Conservation (phyloP, 1,140 invertebrate genomes). For the Bombus huntii region DNA sequence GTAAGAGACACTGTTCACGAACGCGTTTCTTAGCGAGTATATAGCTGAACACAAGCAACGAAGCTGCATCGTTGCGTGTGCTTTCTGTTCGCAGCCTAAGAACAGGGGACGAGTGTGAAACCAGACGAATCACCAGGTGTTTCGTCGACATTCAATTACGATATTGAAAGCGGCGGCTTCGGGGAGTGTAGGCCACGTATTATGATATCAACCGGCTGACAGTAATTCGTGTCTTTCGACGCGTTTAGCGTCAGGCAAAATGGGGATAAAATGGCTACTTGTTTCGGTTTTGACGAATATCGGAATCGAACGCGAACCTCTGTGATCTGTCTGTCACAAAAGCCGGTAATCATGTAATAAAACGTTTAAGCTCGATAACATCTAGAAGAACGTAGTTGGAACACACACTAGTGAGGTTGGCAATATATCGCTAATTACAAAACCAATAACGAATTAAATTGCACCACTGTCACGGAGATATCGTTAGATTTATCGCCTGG, state of each 20-base stretch:
- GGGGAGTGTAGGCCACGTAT: neutral
- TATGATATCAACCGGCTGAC: constrained; percentile 6
- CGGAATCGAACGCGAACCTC: neutral
- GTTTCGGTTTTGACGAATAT: neutral
- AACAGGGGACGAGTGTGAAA: neutral
- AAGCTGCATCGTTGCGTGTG: neutral
- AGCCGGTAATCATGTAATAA: neutral
- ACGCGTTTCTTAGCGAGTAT: neutral
- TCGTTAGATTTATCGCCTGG: neutral
- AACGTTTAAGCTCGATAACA: neutral
- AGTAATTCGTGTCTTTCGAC: neutral
- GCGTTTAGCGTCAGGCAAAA: neutral
- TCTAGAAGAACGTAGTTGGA: neutral
- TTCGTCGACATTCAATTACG: constrained; percentile 22
- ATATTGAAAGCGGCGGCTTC: neutral
- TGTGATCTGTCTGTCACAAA: neutral
- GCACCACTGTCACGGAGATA: neutral
- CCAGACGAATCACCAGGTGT: constrained; percentile 40
- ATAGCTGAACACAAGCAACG: neutral
- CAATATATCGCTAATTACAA: constrained; percentile 6
- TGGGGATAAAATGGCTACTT: neutral
- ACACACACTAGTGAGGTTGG: neutral
- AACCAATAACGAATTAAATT: neutral
- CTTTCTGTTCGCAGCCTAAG: neutral
- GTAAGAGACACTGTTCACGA: neutral